Percentiles rank a stretch among this genome's conserved stretches.
phyloP scores from a whole-genome alignment of 2,888 invertebrate species.

The Anagyrus pseudococci region DNA sequence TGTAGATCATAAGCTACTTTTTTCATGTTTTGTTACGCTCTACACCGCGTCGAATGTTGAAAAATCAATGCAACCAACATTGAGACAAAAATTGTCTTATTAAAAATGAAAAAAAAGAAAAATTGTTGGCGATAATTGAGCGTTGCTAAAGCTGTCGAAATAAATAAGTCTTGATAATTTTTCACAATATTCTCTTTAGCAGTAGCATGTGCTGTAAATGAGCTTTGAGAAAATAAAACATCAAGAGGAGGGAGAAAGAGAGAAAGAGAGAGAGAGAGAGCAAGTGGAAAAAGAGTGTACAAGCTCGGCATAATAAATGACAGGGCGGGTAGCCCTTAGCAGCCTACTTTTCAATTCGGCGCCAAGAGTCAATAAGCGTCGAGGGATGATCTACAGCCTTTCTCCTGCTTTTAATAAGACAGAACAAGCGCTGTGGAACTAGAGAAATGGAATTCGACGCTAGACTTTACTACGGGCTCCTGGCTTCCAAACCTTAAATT shows the following conservation, averaged over 20 bases:
- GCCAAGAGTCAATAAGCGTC: slow-evolving; percentile 61
- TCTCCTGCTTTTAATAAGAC: slow-evolving; percentile 48
- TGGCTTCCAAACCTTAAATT: no score
- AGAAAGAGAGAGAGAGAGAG: not conserved
- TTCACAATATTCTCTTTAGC: slow-evolving; percentile 50
- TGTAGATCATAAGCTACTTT: no score
- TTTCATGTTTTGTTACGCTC: no score
- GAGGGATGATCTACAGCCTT: slow-evolving; percentile 56
- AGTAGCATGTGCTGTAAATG: slow-evolving; percentile 27
- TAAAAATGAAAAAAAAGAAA: no score
- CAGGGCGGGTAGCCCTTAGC: slow-evolving; percentile 35
- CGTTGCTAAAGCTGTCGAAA: no score
- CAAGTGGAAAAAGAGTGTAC: no score
- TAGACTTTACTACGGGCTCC: no score
- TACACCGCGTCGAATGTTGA: no score
- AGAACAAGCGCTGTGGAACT: slow-evolving; percentile 3
- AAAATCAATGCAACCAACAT: no score
- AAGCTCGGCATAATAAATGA: slow-evolving; percentile 43
- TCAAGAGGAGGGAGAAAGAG: slow-evolving; percentile 5
- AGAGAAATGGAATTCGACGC: slow-evolving; percentile 23
- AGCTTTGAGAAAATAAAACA: no score
- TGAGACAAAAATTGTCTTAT: no score
- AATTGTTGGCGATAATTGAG: no score
- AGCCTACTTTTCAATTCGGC: slow-evolving; percentile 59
- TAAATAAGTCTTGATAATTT: slow-evolving; percentile 48